These are phyloP conservation scores for Pandion haliaetus DNA, from an alignment of 2,113 vertebrate genomes.

Conservation along the genomic window DNA sequence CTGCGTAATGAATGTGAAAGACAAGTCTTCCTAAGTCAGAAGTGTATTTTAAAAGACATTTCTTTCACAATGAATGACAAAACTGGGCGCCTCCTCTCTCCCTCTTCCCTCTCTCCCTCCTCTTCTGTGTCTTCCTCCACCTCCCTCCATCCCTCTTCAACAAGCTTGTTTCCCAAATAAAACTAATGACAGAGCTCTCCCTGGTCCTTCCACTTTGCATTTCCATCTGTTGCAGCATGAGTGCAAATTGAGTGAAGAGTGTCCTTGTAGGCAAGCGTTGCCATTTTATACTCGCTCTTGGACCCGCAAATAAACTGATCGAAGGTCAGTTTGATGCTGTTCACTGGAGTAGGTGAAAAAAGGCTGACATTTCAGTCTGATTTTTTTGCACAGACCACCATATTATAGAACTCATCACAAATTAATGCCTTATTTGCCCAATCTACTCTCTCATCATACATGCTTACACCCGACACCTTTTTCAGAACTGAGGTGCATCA, in stretches of 20 bases:
- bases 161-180: neutral
- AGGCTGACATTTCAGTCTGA: neutral
- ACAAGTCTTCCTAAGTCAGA: conserved; percentile 21
- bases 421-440: neutral
- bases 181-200: neutral
- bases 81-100: neutral
- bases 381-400: neutral
- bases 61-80: neutral
- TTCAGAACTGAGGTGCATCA: neutral
- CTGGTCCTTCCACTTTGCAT: neutral
- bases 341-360: neutral
- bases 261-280: neutral
- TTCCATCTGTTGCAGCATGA: neutral
- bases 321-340: neutral
- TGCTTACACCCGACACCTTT: neutral
- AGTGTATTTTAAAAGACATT: conserved; percentile 27
- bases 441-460: neutral
- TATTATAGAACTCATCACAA: neutral
- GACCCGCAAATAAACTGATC: neutral
- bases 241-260: neutral
- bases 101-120: neutral
- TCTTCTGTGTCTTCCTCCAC: neutral
- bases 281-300: neutral
- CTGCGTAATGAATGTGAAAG: conserved; percentile 56
- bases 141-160: neutral